A percentile compares a stretch with the other conserved stretches of the same genome.
Evolutionary conservation across 2,113 vertebrate genomes (phyloP).

Genomic region (Glaucidium brasilianum): DNA sequence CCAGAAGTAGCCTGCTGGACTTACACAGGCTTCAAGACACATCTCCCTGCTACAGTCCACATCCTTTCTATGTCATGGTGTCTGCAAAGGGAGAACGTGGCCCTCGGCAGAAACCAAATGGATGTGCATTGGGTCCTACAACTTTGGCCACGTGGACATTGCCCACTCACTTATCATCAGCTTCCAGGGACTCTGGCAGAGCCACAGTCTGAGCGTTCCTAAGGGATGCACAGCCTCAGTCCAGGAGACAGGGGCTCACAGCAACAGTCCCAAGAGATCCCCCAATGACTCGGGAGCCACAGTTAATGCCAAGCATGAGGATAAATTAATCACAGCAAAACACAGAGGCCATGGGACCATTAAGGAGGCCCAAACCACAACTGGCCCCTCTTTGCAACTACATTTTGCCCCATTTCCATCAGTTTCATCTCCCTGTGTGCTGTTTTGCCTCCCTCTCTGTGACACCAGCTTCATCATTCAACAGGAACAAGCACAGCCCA

Average conservation of each 20-base stretch:
- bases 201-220: not conserved
- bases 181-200: not conserved
- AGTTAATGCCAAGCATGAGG: not conserved
- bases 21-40: not conserved
- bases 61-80: not conserved
- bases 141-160: too few relatives aligned
- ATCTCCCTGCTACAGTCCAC: not conserved
- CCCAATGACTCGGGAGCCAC: not conserved
- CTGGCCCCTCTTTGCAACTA: not conserved
- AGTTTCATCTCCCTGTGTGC: not conserved
- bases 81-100: not conserved
- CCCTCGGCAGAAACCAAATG: not conserved
- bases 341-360: not conserved
- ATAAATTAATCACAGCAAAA: not conserved
- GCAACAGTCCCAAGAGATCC: not conserved
- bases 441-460: not conserved
- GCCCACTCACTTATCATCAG: not conserved
- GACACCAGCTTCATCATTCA: not conserved
- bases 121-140: not conserved
- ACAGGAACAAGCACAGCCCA: not conserved
- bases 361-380: not conserved
- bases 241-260: not conserved
- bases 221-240: not conserved
- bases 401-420: not conserved
- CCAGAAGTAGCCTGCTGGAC: not conserved